Evolutionary conservation across 2,797 vertebrate genomes (phyloP).

Genomic region (Staurois parvus): DNA sequence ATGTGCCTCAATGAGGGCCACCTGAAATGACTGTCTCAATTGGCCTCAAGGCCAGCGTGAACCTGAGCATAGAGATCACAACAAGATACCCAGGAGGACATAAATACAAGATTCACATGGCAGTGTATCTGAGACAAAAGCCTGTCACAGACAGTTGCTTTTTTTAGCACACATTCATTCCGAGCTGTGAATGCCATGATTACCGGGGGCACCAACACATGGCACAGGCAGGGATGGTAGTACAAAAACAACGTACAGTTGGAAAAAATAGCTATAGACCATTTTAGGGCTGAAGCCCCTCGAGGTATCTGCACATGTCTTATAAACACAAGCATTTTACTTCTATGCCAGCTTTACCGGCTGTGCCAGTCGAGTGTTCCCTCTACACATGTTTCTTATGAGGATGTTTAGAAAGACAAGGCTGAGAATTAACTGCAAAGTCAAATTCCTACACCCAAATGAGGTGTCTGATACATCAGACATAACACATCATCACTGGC

Average conservation of each 20-base stretch:
- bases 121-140: background rate
- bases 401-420: background rate
- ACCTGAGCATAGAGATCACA: too few species aligned
- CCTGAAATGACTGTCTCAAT: too few species aligned
- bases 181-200: background rate
- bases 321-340: background rate
- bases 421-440: slow-evolving; percentile 9
- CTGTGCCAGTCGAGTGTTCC: background rate
- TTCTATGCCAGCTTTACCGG: background rate
- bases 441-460: slow-evolving; percentile 5
- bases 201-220: background rate
- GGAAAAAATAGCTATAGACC: background rate
- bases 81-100: too few species aligned
- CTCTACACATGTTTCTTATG: background rate
- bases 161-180: too few species aligned
- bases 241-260: background rate
- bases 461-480: slow-evolving; percentile 32
- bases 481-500: slow-evolving; percentile 27
- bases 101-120: too few species aligned
- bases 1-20: too few species aligned
- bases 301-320: background rate
- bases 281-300: background rate
- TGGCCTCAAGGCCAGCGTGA: too few species aligned
- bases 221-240: background rate
- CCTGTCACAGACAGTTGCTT: too few species aligned